Evolutionary conservation across 92 coral and sea anemone genomes (phyloP).

Genomic region (Epizoanthus scotinus): DNA sequence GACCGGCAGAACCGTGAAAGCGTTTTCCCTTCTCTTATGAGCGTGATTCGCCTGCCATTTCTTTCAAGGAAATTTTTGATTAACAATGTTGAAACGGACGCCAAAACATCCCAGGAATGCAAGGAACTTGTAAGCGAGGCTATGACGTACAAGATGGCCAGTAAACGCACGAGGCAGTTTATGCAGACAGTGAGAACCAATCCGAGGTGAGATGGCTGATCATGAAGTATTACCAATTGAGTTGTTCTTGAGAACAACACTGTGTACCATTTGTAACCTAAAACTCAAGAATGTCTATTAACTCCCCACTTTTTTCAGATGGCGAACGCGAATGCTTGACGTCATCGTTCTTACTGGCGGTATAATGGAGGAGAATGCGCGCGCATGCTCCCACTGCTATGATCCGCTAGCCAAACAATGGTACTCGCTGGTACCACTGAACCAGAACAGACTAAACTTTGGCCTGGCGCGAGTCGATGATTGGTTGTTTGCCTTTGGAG

Average conservation of each 20-base stretch:
- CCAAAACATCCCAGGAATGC: conserved; percentile 63
- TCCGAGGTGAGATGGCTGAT: conserved; percentile 60
- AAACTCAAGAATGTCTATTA: not conserved
- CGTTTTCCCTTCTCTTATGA: conserved; percentile 53
- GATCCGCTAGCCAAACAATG: conserved; percentile 79
- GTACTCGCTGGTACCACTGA: conserved; percentile 73
- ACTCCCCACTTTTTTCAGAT: conserved; percentile 57
- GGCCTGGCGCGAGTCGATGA: conserved; percentile 67
- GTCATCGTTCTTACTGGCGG: conserved; percentile 80
- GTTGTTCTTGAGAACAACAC: no score
- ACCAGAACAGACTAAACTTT: conserved; percentile 71
- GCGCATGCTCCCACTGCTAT: conserved; percentile 74
- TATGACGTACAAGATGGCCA: conserved; percentile 63
- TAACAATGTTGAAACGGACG: conserved; percentile 70
- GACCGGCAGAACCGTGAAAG: conserved; percentile 63
- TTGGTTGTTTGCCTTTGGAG: conserved; percentile 70
- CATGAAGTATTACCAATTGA: no score
- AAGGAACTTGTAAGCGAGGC: conserved; percentile 78
- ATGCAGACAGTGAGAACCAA: conserved; percentile 62
- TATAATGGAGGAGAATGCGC: conserved; percentile 58
- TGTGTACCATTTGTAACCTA: no score
- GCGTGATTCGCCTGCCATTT: conserved; percentile 78
- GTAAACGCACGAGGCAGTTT: conserved; percentile 55
- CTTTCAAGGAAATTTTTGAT: conserved; percentile 71
- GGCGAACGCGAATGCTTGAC: conserved; percentile 78